Conservation (phyloP, 1,140 invertebrate genomes). For the Chionoecetes opilio region DNA sequence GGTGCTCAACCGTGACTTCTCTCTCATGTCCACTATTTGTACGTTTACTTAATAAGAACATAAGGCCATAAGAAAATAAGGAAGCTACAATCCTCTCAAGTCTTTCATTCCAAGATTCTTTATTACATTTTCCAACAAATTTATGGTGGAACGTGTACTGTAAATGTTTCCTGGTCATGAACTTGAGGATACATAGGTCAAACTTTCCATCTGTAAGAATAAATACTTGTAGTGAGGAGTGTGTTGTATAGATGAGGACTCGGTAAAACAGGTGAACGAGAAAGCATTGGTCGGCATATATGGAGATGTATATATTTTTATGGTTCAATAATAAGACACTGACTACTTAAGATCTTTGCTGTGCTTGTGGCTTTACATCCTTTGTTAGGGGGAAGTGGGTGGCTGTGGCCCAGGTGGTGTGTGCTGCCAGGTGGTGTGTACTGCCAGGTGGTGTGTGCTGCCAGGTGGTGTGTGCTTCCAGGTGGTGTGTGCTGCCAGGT, state of each 20-base stretch:
- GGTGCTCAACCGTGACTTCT: neutral
- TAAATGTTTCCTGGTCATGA: neutral
- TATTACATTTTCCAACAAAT: neutral
- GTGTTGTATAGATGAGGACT: neutral
- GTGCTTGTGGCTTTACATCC: slow-evolving; percentile 27
- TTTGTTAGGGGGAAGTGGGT: neutral
- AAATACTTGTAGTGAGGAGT: neutral
- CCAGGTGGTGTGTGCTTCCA: too few relatives aligned
- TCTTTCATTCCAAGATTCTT: neutral
- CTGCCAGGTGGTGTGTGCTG: too few relatives aligned
- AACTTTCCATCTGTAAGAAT: neutral
- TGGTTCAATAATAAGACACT: neutral
- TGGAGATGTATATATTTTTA: slow-evolving; percentile 20
- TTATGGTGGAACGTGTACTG: neutral
- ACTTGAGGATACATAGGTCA: neutral
- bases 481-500: too few relatives aligned
- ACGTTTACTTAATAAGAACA: too few relatives aligned
- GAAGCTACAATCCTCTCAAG: too few relatives aligned
- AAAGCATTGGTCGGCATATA: neutral
- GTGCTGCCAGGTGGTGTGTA: too few relatives aligned
- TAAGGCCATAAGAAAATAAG: too few relatives aligned
- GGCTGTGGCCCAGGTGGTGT: neutral
- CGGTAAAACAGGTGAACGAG: neutral
- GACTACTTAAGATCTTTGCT: slow-evolving; percentile 30
- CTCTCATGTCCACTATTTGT: neutral